Conservation (phyloP, 2,113 vertebrate species). For the Regulus satrapa region DNA sequence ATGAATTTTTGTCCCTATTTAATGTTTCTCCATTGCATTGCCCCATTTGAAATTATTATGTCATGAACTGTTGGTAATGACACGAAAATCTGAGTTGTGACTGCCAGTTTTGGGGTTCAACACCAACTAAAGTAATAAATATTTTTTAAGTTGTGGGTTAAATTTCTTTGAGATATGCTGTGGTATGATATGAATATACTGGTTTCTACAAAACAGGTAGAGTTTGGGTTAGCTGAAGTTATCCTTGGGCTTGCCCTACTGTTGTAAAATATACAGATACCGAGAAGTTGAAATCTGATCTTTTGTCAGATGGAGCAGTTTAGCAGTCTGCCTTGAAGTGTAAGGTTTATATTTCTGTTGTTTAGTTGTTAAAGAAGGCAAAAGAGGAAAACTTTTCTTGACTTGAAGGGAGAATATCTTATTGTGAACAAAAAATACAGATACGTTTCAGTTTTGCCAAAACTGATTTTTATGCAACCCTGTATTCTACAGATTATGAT, state of each 20-base stretch:
- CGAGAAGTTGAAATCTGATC: not conserved
- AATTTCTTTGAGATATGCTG: not conserved
- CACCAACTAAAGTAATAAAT: not conserved
- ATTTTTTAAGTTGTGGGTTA: not conserved
- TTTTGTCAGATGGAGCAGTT: not conserved
- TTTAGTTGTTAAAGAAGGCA: not conserved
- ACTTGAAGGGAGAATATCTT: not conserved
- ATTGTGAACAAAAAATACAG: not conserved
- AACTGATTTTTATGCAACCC: not conserved
- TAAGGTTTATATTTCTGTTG: not conserved
- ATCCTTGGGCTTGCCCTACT: not conserved
- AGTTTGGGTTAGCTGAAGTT: not conserved
- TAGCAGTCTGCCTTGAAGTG: not conserved
- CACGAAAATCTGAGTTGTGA: not conserved
- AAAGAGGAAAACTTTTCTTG: not conserved
- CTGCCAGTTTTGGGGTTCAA: not conserved
- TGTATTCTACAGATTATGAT: not conserved
- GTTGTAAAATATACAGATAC: not conserved
- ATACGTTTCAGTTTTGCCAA: not conserved
- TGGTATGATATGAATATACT: not conserved
- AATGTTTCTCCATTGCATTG: not conserved
- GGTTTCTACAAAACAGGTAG: not conserved
- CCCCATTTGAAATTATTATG: not conserved
- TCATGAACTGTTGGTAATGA: not conserved
- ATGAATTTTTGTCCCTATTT: not conserved